phyloP scores from a whole-genome alignment of 2,888 invertebrate genomes.

The Rhagonycha lutea region DNA sequence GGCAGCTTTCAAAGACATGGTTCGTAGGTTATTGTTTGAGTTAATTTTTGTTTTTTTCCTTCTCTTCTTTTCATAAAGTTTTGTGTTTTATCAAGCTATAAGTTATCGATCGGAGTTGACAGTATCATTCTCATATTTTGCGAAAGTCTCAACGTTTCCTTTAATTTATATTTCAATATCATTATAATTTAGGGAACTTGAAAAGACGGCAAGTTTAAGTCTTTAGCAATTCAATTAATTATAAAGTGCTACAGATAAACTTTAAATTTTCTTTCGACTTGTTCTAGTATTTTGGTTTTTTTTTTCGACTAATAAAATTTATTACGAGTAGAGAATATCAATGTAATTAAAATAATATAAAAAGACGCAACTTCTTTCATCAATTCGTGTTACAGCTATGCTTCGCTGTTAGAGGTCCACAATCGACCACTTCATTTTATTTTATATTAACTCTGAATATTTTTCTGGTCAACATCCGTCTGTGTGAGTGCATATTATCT shows the following conservation, averaged over 20 bases:
- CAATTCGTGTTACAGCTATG: constrained; percentile 18
- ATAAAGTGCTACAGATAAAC: neutral
- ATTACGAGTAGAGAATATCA: neutral
- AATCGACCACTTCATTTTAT: constrained; percentile 5
- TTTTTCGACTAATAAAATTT: neutral
- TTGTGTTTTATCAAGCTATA: neutral
- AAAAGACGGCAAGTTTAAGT: neutral
- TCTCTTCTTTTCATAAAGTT: neutral
- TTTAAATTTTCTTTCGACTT: neutral
- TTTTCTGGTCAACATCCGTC: constrained; percentile 5
- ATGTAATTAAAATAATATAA: constrained; percentile 14
- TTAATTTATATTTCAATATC: neutral
- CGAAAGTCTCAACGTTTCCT: neutral
- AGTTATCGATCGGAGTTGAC: neutral
- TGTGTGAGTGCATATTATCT: constrained; percentile 4
- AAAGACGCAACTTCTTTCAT: constrained; percentile 20
- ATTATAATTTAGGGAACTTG: neutral
- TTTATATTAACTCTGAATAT: neutral
- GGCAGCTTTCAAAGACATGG: constrained; percentile 4
- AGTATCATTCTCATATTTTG: neutral
- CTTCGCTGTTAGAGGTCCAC: constrained; percentile 6
- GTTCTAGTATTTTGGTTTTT: neutral
- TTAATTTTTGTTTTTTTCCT: neutral
- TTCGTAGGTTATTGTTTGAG: neutral
- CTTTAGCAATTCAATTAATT: neutral